Base-by-base conservation (phyloP, 1,140 invertebrate genomes). In the Cotesia chilonis region DNA sequence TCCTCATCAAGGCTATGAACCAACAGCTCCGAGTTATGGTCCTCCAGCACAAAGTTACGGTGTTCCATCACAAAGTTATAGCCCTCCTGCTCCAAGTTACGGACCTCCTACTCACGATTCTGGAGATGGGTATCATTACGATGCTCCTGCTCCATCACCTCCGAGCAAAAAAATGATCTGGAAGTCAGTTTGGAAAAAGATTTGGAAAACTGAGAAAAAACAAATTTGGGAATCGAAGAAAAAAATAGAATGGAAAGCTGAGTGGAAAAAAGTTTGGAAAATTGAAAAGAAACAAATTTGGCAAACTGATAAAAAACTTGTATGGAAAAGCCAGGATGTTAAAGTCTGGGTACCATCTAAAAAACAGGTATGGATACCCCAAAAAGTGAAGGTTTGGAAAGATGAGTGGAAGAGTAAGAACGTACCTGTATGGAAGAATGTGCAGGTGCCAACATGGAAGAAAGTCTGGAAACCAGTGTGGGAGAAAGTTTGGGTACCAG, bases 321-420 rank as follows among this genome's bases (percentile, higher is more conserved):
- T 91, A 28, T 94, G 93, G 92, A 87, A 92, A 55, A 90, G 93
- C 74, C 90, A 93, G 79, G 92, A 92, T 77, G 90, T 92, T 28
- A 91, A 94, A 80, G 89, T 92, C 38, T 94, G 92, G 92, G 90
- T 90, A 71, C 92, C 90, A 0, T 89, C 92, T 54, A 94, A 94
- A 83, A 92, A 92, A 76, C 91, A 94, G 83, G 89, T 91, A n/a
- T 94, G 92, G 93, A 88, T 91, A 72, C 91, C 91, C 6, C 91
- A 93, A 70, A 92, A 94, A 83, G 92, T 93, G 77, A 88, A 92
- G 83, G 89, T 92, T 60, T 94, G 92, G 92, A 91, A 92, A 76
- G 91, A 92, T 52, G 92, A 94, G 78, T 93, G 92, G 90, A 92
- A 92, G 82, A 88, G 89, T 76, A 89, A 90, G 67, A 89, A 88